A percentile compares a stretch with the other conserved stretches of the same genome.
phyloP scores from a whole-genome alignment of 2,888 invertebrate genomes.

The Azorinus chamasolen region DNA sequence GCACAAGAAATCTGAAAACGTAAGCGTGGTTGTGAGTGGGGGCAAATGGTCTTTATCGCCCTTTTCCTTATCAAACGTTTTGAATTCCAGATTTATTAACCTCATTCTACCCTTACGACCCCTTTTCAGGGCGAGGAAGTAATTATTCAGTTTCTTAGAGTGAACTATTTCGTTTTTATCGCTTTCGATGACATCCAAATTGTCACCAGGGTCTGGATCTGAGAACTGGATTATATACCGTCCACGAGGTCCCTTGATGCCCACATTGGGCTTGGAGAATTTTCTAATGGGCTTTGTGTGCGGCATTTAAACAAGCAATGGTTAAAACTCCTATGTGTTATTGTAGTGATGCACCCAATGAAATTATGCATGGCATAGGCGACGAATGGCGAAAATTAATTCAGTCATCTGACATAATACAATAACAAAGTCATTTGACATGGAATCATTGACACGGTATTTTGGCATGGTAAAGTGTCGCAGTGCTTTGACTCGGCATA shows the following conservation, averaged over 20 bases:
- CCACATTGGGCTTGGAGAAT: conserved; percentile 28
- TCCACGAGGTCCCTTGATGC: conserved; percentile 48
- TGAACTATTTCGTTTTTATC: conserved; percentile 23
- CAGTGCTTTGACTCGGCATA: no score
- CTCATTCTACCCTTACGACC: conserved; percentile 35
- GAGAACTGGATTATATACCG: conserved; percentile 42
- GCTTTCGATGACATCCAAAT: conserved; percentile 1
- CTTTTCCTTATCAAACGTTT: conserved; percentile 36
- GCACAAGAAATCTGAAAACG: conserved; percentile 65
- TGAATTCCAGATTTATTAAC: conserved; percentile 51
- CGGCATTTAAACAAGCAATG: conserved; percentile 41
- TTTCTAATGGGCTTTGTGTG: conserved; percentile 32
- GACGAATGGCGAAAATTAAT: no score
- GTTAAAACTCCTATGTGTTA: no score
- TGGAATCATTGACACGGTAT: no score
- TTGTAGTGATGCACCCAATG: no score
- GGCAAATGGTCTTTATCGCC: conserved; percentile 28
- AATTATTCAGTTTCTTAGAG: conserved; percentile 32
- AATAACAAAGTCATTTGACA: no score
- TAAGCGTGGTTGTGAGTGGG: conserved; percentile 53
- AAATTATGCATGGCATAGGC: no score
- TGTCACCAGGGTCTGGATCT: conserved; percentile 14
- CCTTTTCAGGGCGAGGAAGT: conserved; percentile 30
- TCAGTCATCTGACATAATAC: no score
- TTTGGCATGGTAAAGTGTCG: no score